Base-by-base conservation (phyloP, 2,888 invertebrate species). In the Euphydryas editha region DNA sequence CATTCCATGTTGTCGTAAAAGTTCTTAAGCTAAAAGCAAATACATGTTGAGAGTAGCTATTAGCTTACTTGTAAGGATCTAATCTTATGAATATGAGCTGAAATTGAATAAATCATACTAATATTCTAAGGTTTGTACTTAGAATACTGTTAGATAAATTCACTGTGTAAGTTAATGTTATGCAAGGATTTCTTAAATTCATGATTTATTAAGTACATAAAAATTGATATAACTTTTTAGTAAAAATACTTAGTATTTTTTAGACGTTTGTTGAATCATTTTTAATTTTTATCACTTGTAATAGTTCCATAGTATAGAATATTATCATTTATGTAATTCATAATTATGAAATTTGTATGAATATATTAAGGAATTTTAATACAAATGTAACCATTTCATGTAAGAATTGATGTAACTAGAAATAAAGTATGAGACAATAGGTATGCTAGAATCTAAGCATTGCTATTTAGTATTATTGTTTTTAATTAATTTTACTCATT, bases 1-100 rank as follows among this genome's bases (percentile, higher is more conserved):
- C 46, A 62, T 65, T 56, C 54, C 21, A 58, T 44, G 51, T 67
- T 63, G 47, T 37, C 24, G 59, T 67, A 56, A 54, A 56, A 67
- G 47, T 57, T 42, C n/a, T 47, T 47, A 61, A 55, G 39, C 20
- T 65, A 57, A n/a, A n/a, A 55, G 54, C 61, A 65, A 39, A 42
- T 57, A 58, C 42, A 61, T 59, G 67, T 68, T 62, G 68, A 72
- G 77, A 72, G 70, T 75, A 78, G 73, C 72, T 73, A 72, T 76
- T 76, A 83, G 78, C 73, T 1, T 78, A 72, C 62, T 36, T 74
- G 59, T 83, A 86, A 79, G 84, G 84, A 82, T 82, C 85, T 91
- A 89, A 87, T 92, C 92, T 92, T 92, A 92, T 92, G 92, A 92
- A 88, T 85, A 86, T 83, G 92, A 92, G 92, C 92, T 92, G 81